These are phyloP conservation scores for Rhincodon typus DNA, from an alignment of 2,797 vertebrate species.

Conservation along the genomic window DNA sequence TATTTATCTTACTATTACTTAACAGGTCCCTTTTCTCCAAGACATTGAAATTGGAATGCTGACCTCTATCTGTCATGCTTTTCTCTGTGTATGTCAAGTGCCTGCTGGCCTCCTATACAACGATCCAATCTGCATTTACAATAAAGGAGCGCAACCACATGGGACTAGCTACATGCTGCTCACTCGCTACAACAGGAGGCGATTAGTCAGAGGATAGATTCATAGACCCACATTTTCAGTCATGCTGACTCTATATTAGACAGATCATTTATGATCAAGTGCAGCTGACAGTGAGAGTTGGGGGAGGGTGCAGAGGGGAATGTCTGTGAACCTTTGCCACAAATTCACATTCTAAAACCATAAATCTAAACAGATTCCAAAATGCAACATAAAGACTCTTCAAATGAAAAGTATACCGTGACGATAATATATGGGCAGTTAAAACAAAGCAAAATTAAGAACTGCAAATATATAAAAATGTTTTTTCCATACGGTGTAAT, in stretches of 20 bases:
- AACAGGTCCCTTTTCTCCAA: background rate
- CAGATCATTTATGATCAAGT: constrained; percentile 17
- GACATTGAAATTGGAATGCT: background rate
- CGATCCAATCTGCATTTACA: constrained; percentile 26
- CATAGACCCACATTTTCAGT: constrained; percentile 6
- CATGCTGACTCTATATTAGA: background rate
- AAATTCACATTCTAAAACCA: background rate
- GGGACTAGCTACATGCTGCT: constrained; percentile 25
- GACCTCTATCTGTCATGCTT: background rate
- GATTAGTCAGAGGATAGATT: constrained; percentile 19
- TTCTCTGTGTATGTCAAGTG: no score
- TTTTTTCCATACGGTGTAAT: no score
- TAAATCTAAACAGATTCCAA: background rate
- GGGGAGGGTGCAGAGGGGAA: background rate
- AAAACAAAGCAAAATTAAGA: no score
- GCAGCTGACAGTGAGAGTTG: background rate
- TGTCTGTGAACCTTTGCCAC: background rate
- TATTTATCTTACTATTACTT: constrained; percentile 22
- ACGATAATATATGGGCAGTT: no score
- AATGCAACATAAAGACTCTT: background rate
- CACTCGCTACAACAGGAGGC: constrained; percentile 32
- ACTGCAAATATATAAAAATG: no score
- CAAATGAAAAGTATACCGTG: background rate
- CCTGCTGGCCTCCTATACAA: constrained; percentile 32
- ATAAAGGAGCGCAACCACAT: background rate